Evolutionary conservation across 2,113 vertebrate genomes (phyloP).

Genomic region (Illadopsis cleaveri): DNA sequence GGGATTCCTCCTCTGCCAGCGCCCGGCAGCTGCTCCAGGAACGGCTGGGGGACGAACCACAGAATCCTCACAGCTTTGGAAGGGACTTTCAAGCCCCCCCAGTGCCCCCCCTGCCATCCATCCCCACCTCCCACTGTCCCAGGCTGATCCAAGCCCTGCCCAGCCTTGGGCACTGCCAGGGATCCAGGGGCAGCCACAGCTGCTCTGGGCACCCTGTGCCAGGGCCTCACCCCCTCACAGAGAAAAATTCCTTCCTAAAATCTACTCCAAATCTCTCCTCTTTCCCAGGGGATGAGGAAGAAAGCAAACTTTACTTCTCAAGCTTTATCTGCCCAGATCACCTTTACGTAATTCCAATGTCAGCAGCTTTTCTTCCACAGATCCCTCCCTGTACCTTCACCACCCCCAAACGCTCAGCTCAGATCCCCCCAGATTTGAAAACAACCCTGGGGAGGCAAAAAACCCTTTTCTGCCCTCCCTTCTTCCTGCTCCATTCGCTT

Average conservation of each 20-base stretch:
- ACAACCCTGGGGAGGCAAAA: neutral
- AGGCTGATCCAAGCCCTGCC: neutral
- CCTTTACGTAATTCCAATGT: fast-evolving
- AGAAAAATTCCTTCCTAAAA: neutral
- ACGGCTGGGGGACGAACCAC: fast-evolving
- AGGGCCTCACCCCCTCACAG: neutral
- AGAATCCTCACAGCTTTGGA: neutral
- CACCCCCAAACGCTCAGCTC: neutral
- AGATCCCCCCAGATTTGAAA: neutral
- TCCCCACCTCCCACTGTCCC: fast-evolving
- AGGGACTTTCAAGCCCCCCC: fast-evolving
- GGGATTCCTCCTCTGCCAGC: neutral
- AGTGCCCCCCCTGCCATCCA: neutral
- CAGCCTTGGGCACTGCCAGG: neutral
- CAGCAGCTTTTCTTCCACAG: neutral
- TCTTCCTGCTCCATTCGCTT: neutral
- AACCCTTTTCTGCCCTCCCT: neutral
- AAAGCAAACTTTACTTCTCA: neutral
- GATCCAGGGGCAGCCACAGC: neutral
- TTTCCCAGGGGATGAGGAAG: neutral
- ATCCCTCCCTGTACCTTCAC: neutral
- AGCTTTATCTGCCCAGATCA: neutral
- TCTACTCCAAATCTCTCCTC: neutral
- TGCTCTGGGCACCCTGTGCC: neutral
- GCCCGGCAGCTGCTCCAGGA: neutral